Percentiles rank a stretch among this genome's conserved stretches.
Conservation (phyloP, 23 tunicate species). For the Styela plicata region DNA sequence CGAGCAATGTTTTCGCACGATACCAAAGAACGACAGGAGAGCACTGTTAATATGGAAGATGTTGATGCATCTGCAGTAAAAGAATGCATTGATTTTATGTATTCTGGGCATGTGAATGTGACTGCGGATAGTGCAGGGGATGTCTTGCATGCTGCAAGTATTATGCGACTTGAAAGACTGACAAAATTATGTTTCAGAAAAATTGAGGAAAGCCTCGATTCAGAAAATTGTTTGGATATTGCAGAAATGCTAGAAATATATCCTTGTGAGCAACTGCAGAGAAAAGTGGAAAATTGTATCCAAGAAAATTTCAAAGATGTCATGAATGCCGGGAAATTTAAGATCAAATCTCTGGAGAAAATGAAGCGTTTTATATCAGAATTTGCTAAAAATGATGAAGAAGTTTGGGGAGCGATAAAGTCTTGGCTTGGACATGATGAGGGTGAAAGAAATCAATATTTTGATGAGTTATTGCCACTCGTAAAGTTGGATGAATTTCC, state of each 20-base stretch:
- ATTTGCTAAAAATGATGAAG: neutral
- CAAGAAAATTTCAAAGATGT: neutral
- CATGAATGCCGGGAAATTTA: neutral
- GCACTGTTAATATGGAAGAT: conserved; percentile 4
- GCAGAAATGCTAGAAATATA: neutral
- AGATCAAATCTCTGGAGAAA: neutral
- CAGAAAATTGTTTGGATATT: conserved; percentile 8
- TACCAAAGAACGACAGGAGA: neutral
- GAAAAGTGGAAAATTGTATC: neutral
- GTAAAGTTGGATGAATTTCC: neutral
- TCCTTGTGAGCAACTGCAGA: neutral
- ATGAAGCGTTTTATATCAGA: neutral
- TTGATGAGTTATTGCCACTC: neutral
- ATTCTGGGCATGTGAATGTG: conserved; percentile 3
- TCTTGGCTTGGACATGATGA: neutral
- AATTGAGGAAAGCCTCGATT: neutral
- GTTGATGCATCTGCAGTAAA: neutral
- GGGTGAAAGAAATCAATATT: neutral
- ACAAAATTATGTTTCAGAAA: neutral
- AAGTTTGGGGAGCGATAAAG: neutral
- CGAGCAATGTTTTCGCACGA: neutral
- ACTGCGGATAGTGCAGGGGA: neutral
- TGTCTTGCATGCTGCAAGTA: conserved; percentile 14
- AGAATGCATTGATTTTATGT: conserved; percentile 20
- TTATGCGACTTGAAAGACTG: neutral